Conservation (phyloP, 2,888 invertebrate species). For the Macrosiphum euphorbiae region DNA sequence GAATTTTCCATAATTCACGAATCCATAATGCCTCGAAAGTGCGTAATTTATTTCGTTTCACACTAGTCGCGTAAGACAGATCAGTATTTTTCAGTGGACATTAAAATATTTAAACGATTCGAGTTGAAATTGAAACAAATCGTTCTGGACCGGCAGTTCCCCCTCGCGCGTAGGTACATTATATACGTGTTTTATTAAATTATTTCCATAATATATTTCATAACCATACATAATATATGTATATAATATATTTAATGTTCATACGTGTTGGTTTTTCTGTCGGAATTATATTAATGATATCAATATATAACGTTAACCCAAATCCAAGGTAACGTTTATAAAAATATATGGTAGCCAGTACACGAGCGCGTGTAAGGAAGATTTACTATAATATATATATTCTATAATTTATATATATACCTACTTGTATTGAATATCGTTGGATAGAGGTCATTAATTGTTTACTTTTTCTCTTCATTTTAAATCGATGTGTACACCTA, state of each 20-base stretch:
- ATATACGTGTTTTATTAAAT: slow-evolving; percentile 18
- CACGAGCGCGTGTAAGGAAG: not conserved
- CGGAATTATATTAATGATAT: slow-evolving; percentile 43
- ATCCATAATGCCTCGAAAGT: not conserved
- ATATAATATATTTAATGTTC: not conserved
- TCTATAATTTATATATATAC: not conserved
- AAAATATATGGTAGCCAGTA: not conserved
- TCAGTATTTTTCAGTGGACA: slow-evolving; percentile 25
- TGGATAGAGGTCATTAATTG: not conserved
- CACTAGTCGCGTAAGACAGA: slow-evolving; percentile 1
- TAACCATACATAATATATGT: not conserved
- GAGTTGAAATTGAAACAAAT: slow-evolving; percentile 36
- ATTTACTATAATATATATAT: slow-evolving; percentile 8
- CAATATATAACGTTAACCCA: slow-evolving; percentile 39
- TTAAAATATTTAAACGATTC: slow-evolving; percentile 47
- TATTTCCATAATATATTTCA: slow-evolving; percentile 29
- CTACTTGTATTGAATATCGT: not conserved
- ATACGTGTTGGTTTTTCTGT: slow-evolving; percentile 21
- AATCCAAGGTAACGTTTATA: slow-evolving; percentile 34
- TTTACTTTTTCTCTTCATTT: not conserved
- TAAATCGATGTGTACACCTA: not conserved
- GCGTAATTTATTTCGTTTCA: not conserved
- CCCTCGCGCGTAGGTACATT: too few species aligned
- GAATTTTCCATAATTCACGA: slow-evolving; percentile 41
- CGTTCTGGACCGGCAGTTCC: not conserved